Conservation (phyloP, 2,113 vertebrate species). For the Danionella cerebrum region DNA sequence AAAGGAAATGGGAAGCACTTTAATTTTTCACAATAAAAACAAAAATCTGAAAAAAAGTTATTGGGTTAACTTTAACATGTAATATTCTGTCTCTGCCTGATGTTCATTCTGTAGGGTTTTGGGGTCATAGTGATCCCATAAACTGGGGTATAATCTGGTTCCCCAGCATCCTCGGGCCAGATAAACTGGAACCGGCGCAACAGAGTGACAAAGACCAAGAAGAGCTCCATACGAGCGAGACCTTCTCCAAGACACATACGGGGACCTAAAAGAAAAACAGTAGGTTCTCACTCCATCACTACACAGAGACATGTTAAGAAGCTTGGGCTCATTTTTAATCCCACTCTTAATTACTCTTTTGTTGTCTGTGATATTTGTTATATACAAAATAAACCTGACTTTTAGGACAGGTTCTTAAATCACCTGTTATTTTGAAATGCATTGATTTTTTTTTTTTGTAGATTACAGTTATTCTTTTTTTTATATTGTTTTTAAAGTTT, state of each 20-base stretch:
- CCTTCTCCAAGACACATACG: slow-evolving; percentile 33
- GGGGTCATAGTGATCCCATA: slow-evolving; percentile 26
- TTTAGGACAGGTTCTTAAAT: no score
- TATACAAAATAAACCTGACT: no score
- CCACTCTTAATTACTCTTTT: no score
- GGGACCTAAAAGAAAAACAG: slow-evolving; percentile 4
- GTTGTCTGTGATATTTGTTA: no score
- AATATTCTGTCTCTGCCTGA: slow-evolving; percentile 31
- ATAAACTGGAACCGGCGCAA: slow-evolving; percentile 37
- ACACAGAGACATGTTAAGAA: neutral
- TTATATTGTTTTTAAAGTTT: no score
- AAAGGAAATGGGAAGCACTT: no score
- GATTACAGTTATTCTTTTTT: no score
- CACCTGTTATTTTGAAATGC: no score
- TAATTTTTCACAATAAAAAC: no score
- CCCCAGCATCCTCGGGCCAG: slow-evolving; percentile 35
- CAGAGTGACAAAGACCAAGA: slow-evolving; percentile 23
- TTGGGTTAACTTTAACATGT: no score
- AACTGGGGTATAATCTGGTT: slow-evolving; percentile 34
- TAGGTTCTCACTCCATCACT: neutral
- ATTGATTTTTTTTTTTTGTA: no score
- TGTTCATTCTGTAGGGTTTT: slow-evolving; percentile 35
- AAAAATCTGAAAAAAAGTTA: no score
- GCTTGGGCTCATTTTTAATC: neutral
- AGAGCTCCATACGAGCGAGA: slow-evolving; percentile 34